Conservation (phyloP, 1,140 invertebrate species). For the Drosophila busckii region DNA sequence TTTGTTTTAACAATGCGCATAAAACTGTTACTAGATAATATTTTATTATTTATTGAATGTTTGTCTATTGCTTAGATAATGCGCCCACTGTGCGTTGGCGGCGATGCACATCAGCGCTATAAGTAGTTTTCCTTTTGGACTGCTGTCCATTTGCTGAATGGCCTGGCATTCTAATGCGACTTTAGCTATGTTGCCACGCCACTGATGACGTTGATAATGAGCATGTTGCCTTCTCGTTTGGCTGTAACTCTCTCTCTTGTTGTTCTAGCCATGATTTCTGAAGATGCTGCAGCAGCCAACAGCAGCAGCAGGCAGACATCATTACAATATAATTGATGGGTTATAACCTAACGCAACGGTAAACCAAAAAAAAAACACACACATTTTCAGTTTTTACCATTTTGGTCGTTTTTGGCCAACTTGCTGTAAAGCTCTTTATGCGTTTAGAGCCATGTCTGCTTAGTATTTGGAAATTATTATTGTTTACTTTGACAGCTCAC, state of each 20-base stretch:
- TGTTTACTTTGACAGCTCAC: slow-evolving; percentile 57
- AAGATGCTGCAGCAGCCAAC: slow-evolving; percentile 48
- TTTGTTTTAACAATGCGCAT: no score
- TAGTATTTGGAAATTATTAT: slow-evolving; percentile 61
- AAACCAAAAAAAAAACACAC: slow-evolving; percentile 55
- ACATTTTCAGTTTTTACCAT: slow-evolving; percentile 48
- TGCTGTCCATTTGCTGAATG: slow-evolving; percentile 47
- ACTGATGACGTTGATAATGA: slow-evolving; percentile 72
- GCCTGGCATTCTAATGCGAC: slow-evolving; percentile 57
- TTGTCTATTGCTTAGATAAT: no score
- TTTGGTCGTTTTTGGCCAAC: slow-evolving; percentile 29
- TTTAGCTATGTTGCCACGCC: slow-evolving; percentile 24
- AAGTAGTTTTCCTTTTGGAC: slow-evolving; percentile 62
- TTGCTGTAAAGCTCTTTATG: slow-evolving; percentile 3
- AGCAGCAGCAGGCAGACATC: slow-evolving; percentile 50
- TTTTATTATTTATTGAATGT: no score
- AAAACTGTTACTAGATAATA: no score
- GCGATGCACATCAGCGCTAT: slow-evolving; percentile 61
- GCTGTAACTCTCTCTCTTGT: slow-evolving; percentile 19
- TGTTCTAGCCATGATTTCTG: slow-evolving; percentile 52
- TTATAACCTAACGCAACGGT: slow-evolving; percentile 68
- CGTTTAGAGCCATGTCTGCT: slow-evolving; percentile 30
- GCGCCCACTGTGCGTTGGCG: no score
- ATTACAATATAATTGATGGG: slow-evolving; percentile 77
- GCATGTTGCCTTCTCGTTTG: slow-evolving; percentile 50